Base-by-base conservation (phyloP, 2,888 invertebrate genomes). In the Siphonodentalium dalli region DNA sequence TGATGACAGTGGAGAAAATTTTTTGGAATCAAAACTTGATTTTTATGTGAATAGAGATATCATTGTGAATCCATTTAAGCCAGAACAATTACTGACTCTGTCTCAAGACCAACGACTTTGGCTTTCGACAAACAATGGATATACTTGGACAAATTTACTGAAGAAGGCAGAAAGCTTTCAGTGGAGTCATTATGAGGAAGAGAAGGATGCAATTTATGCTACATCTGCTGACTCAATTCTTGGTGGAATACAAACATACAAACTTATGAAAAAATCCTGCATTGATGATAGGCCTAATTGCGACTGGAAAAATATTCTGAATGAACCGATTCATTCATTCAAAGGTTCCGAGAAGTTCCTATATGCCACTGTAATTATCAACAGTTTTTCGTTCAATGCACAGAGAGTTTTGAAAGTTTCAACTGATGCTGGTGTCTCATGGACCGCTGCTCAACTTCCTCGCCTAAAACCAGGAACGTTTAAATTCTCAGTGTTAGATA, bases 401-500 rank as follows among this genome's bases (percentile, higher is more conserved):
- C 46, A 68, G n/a, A 54, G 74, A n/a, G 35, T 66, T 24, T 65
- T 80, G 66, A 56, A 68, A 54, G 74, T 81, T 5, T 80, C 80
- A 3, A 67, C 67, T 11, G 72, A 80, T 66, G 69, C 64, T 27
- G 81, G 80, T 3, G 53, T 53, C 15, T 65, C 59, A 1, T 81
- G 76, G 74, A 63, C 67, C 53, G 75, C 72, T 29, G 75, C 75
- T 24, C 73, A 73, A 51, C 59, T 80, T 21, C 79, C 79, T 2
- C 69, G 75, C 8, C 64, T 79, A 27, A 75, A 72, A 28, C 63
- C 63, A 39, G 79, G 79, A 48, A 66, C n/a, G n/a, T n/a, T n/a
- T n/a, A n/a, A n/a, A n/a, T 80, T 69, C 63, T 77, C 77, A 28
- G 76, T 81, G 15, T 56, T 81, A 63, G 80, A 81, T 55, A 74